A percentile compares a stretch with the other conserved stretches of the same genome.
These are phyloP conservation scores for Brachynemurus nebulosus DNA, from an alignment of 2,888 invertebrate genomes.

Conservation along the genomic window DNA sequence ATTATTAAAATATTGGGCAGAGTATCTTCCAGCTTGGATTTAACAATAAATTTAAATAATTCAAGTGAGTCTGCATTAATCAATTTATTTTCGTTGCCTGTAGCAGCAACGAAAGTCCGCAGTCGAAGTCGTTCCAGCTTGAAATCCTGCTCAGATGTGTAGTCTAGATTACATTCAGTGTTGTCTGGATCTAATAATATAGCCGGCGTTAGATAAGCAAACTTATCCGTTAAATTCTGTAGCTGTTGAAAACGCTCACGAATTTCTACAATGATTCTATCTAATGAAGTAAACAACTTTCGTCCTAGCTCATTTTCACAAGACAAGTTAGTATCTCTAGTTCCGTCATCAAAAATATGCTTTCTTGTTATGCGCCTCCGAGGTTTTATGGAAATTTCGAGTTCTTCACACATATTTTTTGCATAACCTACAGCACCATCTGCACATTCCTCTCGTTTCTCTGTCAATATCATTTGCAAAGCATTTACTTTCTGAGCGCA, in stretches of 20 bases:
- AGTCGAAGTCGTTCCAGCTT: too few relatives aligned
- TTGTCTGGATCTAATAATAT: too few relatives aligned
- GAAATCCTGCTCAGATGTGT: too few relatives aligned
- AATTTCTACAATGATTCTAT: constrained; percentile 11
- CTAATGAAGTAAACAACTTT: constrained; percentile 8
- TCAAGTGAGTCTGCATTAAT: background rate
- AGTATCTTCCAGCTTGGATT: constrained; percentile 7
- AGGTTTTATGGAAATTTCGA: background rate
- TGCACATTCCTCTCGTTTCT: constrained; percentile 6
- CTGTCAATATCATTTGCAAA: constrained; percentile 5
- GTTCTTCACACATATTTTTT: background rate
- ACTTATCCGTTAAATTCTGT: too few relatives aligned
- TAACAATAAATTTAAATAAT: constrained; percentile 5
- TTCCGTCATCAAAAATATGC: too few relatives aligned
- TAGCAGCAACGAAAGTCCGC: background rate
- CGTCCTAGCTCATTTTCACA: constrained; percentile 10
- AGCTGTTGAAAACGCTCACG: too few relatives aligned
- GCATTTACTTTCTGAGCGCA: constrained; percentile 9
- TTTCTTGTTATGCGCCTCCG: too few relatives aligned
- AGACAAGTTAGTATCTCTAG: background rate
- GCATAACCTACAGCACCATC: background rate
- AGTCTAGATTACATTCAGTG: too few relatives aligned
- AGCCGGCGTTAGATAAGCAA: too few relatives aligned
- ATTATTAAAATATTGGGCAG: too few relatives aligned
- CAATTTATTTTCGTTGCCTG: constrained; percentile 1